Percentiles rank a stretch among this genome's conserved stretches.
phyloP scores from a whole-genome alignment of 2,797 vertebrate species.

The Stomatorhinus walkeri region DNA sequence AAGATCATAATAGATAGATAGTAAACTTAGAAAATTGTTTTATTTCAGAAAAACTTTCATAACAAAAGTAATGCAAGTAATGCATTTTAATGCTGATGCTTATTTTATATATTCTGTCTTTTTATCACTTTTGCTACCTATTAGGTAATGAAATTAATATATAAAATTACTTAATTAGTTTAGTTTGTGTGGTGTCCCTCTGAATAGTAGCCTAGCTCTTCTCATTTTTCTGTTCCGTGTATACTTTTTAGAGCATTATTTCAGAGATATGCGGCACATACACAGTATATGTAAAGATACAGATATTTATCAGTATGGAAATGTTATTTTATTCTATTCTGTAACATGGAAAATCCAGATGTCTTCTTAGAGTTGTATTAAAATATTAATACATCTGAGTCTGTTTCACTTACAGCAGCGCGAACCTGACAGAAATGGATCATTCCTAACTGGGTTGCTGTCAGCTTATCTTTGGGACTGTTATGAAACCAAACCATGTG shows the following conservation, averaged over 20 bases:
- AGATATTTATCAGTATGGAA: background rate
- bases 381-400: conserved; percentile 16
- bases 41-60: background rate
- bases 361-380: conserved; percentile 2
- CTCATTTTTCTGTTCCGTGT: background rate
- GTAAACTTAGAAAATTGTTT: background rate
- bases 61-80: background rate
- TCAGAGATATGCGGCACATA: background rate
- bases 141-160: background rate
- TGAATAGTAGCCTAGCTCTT: background rate
- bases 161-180: background rate
- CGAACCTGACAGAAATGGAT: conserved; percentile 23
- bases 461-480: conserved; percentile 21
- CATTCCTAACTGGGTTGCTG: conserved; percentile 20
- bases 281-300: background rate
- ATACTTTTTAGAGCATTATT: background rate
- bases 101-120: background rate
- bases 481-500: conserved; percentile 15
- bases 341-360: background rate
- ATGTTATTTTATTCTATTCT: background rate
- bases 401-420: conserved; percentile 19
- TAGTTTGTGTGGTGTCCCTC: background rate
- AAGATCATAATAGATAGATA: background rate
- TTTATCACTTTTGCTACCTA: background rate
- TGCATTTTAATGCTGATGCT: background rate